Percentiles rank a stretch among this genome's conserved stretches.
Conservation (phyloP, 2,888 invertebrate species). For the Alviniconcha strummeri region DNA sequence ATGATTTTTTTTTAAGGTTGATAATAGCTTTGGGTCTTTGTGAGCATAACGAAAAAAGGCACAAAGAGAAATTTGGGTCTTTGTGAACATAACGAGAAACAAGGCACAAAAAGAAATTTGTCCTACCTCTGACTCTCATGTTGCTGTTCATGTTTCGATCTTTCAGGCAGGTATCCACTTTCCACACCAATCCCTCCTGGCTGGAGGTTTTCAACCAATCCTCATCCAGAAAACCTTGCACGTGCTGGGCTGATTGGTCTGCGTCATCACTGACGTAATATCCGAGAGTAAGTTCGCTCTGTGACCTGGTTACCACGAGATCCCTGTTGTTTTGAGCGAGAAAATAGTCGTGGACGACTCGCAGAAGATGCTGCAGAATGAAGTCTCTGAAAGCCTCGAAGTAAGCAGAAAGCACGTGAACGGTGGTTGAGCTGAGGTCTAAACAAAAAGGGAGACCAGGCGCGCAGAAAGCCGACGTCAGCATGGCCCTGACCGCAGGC, state of each 20-base stretch:
- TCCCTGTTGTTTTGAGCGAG: constrained; percentile 10
- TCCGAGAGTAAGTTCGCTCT: constrained; percentile 41
- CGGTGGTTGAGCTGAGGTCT: constrained; percentile 11
- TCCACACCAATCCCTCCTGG: constrained; percentile 34
- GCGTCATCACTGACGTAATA: constrained; percentile 24
- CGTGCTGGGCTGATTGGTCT: constrained; percentile 13
- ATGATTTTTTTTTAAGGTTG: too few relatives aligned
- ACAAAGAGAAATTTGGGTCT: too few relatives aligned
- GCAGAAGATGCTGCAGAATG: constrained; percentile 32
- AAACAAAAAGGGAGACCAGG: constrained; percentile 27
- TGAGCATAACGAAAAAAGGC: too few relatives aligned
- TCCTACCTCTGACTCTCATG: constrained; percentile 49
- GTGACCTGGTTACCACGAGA: constrained; percentile 37
- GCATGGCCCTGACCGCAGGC: constrained; percentile 6
- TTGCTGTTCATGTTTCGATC: constrained; percentile 46
- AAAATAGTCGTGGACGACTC: constrained; percentile 25
- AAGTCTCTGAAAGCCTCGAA: constrained; percentile 34
- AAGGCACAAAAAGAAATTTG: neutral
- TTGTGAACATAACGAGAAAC: too few relatives aligned
- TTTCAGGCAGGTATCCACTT: constrained; percentile 46
- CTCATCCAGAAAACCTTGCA: constrained; percentile 33
- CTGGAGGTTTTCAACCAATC: constrained; percentile 26
- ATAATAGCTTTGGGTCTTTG: too few relatives aligned
- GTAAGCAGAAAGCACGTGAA: constrained; percentile 33
- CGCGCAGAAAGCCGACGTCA: constrained; percentile 34